Evolutionary conservation across 2,113 vertebrate species (phyloP).

Genomic region (Macaca mulatta): DNA sequence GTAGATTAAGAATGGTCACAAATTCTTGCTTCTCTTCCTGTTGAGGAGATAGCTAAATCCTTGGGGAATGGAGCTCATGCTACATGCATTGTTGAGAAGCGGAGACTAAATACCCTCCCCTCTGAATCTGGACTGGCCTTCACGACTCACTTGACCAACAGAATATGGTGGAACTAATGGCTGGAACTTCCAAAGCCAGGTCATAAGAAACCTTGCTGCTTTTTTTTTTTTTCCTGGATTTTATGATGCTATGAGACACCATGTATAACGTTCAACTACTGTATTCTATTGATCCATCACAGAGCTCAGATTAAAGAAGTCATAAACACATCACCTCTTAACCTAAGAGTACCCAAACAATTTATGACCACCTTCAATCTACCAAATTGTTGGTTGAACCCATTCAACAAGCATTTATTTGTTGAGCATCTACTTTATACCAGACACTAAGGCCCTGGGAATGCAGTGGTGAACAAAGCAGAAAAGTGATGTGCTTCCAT

Average conservation of each 20-base stretch:
- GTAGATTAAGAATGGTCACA: slow-evolving; percentile 3
- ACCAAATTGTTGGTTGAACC: not conserved
- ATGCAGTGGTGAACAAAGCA: not conserved
- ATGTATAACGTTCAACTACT: accelerated
- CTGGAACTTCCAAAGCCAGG: not conserved
- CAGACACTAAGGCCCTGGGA: not conserved
- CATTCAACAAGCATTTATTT: not conserved
- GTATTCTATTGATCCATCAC: accelerated
- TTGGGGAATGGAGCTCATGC: not conserved
- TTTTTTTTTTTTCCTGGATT: too few relatives aligned
- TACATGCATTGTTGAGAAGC: accelerated
- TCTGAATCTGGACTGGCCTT: not conserved
- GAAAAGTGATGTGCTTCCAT: not conserved
- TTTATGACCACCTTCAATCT: accelerated
- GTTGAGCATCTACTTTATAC: not conserved
- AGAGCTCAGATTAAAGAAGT: not conserved
- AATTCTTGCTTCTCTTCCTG: not conserved
- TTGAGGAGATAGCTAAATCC: not conserved
- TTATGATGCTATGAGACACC: not conserved
- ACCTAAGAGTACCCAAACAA: not conserved
- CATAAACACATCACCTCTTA: accelerated
- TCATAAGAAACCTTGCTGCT: too few relatives aligned
- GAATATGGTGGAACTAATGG: not conserved
- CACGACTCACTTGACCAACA: accelerated
- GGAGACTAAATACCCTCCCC: accelerated